Evolutionary conservation across 2,113 vertebrate genomes (phyloP).

Genomic region (Leucopsar rothschildi): DNA sequence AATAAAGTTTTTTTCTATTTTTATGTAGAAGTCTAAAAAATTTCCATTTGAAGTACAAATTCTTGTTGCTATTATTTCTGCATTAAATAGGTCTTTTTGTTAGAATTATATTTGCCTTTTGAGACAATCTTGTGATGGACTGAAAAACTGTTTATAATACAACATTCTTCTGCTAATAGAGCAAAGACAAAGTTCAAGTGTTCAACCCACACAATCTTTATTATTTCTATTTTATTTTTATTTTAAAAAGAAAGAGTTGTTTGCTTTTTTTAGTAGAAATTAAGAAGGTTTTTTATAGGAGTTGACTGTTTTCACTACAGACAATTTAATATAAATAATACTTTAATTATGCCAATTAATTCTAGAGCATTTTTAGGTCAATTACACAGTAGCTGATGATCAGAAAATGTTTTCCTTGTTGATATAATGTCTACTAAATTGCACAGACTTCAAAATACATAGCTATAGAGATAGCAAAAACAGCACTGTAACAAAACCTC

Average conservation of each 20-base stretch:
- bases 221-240: neutral
- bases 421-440: neutral
- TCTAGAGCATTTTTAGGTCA: neutral
- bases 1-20: neutral
- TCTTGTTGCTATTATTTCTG: neutral
- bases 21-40: neutral
- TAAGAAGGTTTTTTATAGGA: neutral
- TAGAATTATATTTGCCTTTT: neutral
- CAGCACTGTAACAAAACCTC: fast-evolving
- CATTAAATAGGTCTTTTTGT: neutral
- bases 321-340: neutral
- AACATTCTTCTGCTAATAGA: neutral
- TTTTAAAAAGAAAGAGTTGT: neutral
- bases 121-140: neutral
- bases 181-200: neutral
- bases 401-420: neutral
- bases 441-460: neutral
- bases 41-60: neutral
- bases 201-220: neutral
- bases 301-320: neutral
- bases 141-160: neutral
- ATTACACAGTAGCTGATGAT: neutral
- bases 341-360: neutral
- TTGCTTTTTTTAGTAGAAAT: neutral
- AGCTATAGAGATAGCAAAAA: neutral